Evolutionary conservation across 2,888 invertebrate species (phyloP), one percentile per base, ranked within the genome.

Genomic region (Ophraella communa): DNA sequence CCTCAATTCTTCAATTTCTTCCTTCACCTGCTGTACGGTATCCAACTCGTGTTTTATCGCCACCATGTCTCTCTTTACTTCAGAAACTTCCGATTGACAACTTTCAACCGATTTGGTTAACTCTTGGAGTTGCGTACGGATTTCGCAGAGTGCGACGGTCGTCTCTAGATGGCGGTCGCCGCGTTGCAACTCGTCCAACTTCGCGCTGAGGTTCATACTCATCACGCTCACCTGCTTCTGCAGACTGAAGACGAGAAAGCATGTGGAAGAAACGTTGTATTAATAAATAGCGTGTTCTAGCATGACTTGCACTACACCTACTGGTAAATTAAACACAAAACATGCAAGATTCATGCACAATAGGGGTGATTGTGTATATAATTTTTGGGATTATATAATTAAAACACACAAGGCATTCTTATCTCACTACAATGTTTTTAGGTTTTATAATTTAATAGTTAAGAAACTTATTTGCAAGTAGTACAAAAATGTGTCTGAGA

Each of bases 141-240:
- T 95, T 86, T 95, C 95, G 86, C 93, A 94, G 82, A 95, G 91
- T 78, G 95, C 95, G 83, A 94, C 94, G 83, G 94, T 94, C 77
- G 95, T 95, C 87, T 95, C 95, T 83, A 94, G 87, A 86, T 94
- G 93, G 79, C 94, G 91, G 86, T 94, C 94, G 77, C 80, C 79
- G 76, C 91, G 88, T 86, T 95, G 94, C 85, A 95, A 89, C 87
- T 95, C 94, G 86, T 95, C 95, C 88, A 95, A 88, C 87, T 95
- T 94, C 81, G 93, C 92, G 85, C 92, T 90, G 86, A 95, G 89
- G 89, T 94, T 95, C 92, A 94, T 94, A 87, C 94, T 95, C 95
- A 95, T 95, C 87, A 95, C 94, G 90, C 93, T 92, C 89, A 95
- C 94, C 92, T 95, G 95, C 89, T 94, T 93, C 90, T 95, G 95